phyloP scores from a whole-genome alignment of 1,140 invertebrate species.

The Anastrepha ludens region DNA sequence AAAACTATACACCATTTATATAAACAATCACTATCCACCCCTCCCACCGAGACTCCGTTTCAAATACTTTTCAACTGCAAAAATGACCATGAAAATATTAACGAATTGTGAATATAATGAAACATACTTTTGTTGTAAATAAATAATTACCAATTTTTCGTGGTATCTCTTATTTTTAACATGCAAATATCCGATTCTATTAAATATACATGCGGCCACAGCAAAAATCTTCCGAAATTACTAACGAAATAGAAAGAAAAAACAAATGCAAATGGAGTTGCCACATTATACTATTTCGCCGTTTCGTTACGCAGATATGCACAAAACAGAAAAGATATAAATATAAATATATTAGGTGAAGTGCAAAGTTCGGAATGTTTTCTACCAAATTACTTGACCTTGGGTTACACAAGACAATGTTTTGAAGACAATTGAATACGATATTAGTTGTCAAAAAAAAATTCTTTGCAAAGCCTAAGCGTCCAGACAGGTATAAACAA shows the following conservation, averaged over 20 bases:
- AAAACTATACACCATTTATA: constrained; percentile 2
- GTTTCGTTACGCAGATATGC: background rate
- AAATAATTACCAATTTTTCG: constrained; percentile 1
- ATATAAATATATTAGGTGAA: too few species aligned
- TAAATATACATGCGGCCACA: constrained; percentile 46
- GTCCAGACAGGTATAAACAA: too few species aligned
- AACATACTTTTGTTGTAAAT: background rate
- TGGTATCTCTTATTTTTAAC: background rate
- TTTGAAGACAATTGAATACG: too few species aligned
- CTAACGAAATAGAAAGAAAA: constrained; percentile 17
- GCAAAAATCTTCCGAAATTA: constrained; percentile 32
- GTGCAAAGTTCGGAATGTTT: too few species aligned
- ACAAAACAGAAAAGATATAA: background rate
- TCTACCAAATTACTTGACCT: too few species aligned
- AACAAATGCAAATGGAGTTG: background rate
- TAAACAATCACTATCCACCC: constrained; percentile 39
- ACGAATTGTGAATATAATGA: background rate
- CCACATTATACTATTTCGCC: background rate
- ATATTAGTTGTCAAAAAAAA: too few species aligned
- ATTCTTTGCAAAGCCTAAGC: too few species aligned
- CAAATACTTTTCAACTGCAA: constrained; percentile 6
- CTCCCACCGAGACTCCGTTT: constrained; percentile 6
- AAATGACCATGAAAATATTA: background rate
- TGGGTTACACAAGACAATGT: too few species aligned
- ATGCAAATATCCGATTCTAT: background rate